Percentiles rank a stretch among this genome's conserved stretches.
These are phyloP conservation scores for Herminia tarsipennalis DNA, from an alignment of 2,888 invertebrate genomes.

Conservation along the genomic window DNA sequence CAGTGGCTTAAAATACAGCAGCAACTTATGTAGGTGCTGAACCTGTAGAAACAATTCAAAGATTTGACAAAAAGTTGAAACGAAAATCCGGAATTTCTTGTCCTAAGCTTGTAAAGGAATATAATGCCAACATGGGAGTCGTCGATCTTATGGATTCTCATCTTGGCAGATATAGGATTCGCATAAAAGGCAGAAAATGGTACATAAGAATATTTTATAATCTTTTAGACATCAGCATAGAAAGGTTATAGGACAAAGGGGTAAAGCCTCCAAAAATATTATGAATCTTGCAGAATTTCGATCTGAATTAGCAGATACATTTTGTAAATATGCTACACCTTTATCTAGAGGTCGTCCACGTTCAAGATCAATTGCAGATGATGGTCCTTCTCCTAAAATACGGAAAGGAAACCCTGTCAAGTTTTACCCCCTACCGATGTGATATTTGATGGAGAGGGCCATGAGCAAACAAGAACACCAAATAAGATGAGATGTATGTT, in stretches of 20 bases:
- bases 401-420: constrained; percentile 7
- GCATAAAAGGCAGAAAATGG: too few species aligned
- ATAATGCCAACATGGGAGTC: too few species aligned
- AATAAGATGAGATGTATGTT: constrained; percentile 19
- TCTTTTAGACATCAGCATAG: too few species aligned
- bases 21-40: too few species aligned
- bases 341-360: too few species aligned
- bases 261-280: too few species aligned
- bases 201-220: too few species aligned
- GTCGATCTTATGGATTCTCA: too few species aligned
- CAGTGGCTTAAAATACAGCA: too few species aligned
- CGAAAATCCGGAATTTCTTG: background rate
- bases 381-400: background rate
- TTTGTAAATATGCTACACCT: background rate
- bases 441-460: constrained; percentile 18
- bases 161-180: too few species aligned
- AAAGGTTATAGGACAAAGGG: too few species aligned
- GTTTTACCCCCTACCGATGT: constrained; percentile 17
- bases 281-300: too few species aligned
- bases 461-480: constrained; percentile 16
- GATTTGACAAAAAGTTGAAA: constrained; percentile 17
- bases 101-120: constrained; percentile 24
- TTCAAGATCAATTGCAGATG: background rate
- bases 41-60: constrained; percentile 13
- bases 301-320: background rate